These are phyloP conservation scores for Leptocoma aspasia DNA, from an alignment of 2,113 vertebrate genomes.

Conservation along the genomic window DNA sequence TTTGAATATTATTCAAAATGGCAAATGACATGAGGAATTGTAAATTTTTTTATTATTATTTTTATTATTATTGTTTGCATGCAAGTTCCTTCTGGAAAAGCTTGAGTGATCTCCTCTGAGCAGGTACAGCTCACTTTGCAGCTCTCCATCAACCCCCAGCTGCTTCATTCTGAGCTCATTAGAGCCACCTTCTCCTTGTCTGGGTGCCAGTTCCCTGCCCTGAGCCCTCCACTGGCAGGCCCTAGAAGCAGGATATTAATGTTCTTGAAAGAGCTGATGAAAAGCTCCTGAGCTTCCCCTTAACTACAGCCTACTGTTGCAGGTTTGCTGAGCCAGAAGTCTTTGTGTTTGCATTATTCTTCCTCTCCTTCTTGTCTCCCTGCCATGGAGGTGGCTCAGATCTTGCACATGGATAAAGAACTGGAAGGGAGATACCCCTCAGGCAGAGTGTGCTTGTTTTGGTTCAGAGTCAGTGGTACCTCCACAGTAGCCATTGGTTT, in stretches of 20 bases:
- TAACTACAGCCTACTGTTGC: not conserved
- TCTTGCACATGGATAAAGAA: not conserved
- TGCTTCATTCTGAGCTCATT: not conserved
- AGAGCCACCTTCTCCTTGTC: not conserved
- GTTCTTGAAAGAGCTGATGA: not conserved
- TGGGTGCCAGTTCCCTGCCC: not conserved
- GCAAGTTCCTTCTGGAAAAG: not conserved
- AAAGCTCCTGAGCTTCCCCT: not conserved
- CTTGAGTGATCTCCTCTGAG: not conserved
- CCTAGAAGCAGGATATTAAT: not conserved
- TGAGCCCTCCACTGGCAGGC: not conserved
- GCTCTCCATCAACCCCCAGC: not conserved
- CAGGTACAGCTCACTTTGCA: not conserved
- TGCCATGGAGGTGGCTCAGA: not conserved
- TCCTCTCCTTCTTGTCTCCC: not conserved
- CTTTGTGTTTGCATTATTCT: not conserved
- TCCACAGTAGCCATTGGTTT: not conserved
- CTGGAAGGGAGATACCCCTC: fast-evolving
- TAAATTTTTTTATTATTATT: fast-evolving
- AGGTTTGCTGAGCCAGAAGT: not conserved
- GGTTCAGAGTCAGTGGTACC: not conserved
- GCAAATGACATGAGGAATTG: not conserved
- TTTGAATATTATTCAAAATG: not conserved
- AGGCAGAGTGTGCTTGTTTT: not conserved
- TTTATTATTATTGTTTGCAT: not conserved